Conservation (phyloP, 1,140 invertebrate genomes). For the Drosophila lini region DNA sequence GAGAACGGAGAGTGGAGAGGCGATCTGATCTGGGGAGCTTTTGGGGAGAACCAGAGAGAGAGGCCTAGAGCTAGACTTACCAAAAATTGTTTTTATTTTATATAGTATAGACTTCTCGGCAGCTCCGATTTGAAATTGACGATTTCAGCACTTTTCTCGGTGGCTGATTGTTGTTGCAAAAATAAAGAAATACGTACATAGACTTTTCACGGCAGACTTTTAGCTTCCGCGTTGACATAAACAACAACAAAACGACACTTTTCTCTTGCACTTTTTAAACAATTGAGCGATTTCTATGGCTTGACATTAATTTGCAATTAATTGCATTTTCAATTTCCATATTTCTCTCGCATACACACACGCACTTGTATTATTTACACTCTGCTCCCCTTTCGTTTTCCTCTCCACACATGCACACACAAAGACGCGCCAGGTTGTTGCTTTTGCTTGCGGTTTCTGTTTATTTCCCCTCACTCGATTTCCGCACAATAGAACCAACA, state of each 20-base stretch:
- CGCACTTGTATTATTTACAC: slow-evolving; percentile 30
- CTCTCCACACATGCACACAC: slow-evolving; percentile 28
- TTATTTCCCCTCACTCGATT: slow-evolving; percentile 30
- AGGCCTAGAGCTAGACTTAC: slow-evolving; percentile 35
- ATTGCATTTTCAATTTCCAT: slow-evolving; percentile 56
- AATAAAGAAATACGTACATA: slow-evolving; percentile 17
- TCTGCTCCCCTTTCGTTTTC: slow-evolving; percentile 52
- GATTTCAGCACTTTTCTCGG: slow-evolving; percentile 53
- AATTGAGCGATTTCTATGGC: slow-evolving; percentile 54
- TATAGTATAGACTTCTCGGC: slow-evolving; percentile 41
- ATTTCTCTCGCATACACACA: slow-evolving; percentile 24
- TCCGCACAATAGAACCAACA: slow-evolving; percentile 35
- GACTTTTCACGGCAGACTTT: slow-evolving; percentile 27
- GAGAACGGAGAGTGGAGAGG: slow-evolving; percentile 14
- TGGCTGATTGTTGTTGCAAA: slow-evolving; percentile 34
- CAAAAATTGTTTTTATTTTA: slow-evolving; percentile 46
- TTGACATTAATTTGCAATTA: slow-evolving; percentile 55
- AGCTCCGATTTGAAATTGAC: slow-evolving; percentile 50
- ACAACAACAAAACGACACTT: slow-evolving; percentile 29
- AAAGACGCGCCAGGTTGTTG: slow-evolving; percentile 49
- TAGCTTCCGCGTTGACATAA: slow-evolving; percentile 36
- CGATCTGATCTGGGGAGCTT: slow-evolving; percentile 13
- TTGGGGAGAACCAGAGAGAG: background rate
- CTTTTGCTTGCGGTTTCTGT: slow-evolving; percentile 43
- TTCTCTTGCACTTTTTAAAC: slow-evolving; percentile 59